Percentiles rank a stretch among this genome's conserved stretches.
Evolutionary conservation across 2,113 vertebrate genomes (phyloP).

Genomic region (Diadophis punctatus): DNA sequence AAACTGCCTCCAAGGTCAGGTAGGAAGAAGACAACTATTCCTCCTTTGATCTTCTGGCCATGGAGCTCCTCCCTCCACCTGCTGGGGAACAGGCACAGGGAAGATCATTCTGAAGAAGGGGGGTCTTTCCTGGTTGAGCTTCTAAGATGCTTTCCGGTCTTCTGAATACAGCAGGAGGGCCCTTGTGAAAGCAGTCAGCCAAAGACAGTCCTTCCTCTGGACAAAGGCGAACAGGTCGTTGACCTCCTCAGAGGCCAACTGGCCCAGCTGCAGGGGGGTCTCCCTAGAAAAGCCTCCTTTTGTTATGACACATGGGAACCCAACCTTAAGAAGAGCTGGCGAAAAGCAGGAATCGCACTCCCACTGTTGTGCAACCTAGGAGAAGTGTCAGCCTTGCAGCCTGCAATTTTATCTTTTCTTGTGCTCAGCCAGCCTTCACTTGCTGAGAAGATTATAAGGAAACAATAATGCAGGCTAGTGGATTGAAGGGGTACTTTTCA

Average conservation of each 20-base stretch:
- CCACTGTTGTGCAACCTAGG: neutral
- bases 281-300: neutral
- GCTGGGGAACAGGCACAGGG: neutral
- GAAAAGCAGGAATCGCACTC: neutral
- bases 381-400: neutral
- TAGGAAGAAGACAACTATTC: neutral
- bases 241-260: neutral
- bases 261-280: neutral
- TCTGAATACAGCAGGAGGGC: neutral
- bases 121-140: neutral
- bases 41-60: neutral
- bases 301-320: neutral
- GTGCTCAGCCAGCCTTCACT: neutral
- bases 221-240: neutral
- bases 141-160: neutral
- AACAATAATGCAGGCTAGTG: neutral
- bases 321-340: neutral
- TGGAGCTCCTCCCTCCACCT: neutral
- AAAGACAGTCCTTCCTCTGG: neutral
- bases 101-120: neutral
- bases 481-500: neutral
- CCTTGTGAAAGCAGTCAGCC: neutral
- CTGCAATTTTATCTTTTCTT: neutral
- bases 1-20: neutral
- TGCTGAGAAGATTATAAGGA: neutral